These are phyloP conservation scores for Pluvianellus socialis DNA, from an alignment of 2,113 vertebrate genomes.

Conservation along the genomic window DNA sequence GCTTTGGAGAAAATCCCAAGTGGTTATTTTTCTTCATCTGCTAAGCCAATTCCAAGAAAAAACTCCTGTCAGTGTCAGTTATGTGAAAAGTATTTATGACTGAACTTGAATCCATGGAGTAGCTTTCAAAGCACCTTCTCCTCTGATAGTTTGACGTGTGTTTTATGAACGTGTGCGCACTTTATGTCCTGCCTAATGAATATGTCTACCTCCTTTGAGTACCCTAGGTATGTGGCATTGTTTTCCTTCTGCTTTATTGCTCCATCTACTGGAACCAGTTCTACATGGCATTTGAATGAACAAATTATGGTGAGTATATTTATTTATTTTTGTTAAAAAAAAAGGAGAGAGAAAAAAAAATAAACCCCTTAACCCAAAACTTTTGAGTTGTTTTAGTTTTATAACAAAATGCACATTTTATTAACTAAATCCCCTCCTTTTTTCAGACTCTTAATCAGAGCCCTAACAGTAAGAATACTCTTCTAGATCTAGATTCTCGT, in stretches of 20 bases:
- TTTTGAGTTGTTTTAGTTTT: not conserved
- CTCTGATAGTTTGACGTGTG: not conserved
- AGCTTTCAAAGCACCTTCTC: not conserved
- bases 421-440: not conserved
- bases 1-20: constrained; percentile 27
- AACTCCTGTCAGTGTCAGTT: constrained; percentile 22
- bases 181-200: not conserved
- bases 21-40: constrained; percentile 30
- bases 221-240: not conserved
- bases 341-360: no score
- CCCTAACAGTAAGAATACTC: not conserved
- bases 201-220: not conserved
- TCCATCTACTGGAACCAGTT: constrained; percentile 46
- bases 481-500: not conserved
- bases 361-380: not conserved
- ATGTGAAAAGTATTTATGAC: not conserved
- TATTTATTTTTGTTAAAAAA: not conserved
- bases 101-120: not conserved
- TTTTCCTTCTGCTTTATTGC: constrained; percentile 43
- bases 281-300: not conserved
- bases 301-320: not conserved
- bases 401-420: not conserved
- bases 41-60: constrained; percentile 33
- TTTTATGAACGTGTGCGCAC: not conserved
- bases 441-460: not conserved